Percentiles rank a stretch among this genome's conserved stretches.
These are phyloP conservation scores for Collichthys lucidus DNA, from an alignment of 2,113 vertebrate species.

Conservation along the genomic window DNA sequence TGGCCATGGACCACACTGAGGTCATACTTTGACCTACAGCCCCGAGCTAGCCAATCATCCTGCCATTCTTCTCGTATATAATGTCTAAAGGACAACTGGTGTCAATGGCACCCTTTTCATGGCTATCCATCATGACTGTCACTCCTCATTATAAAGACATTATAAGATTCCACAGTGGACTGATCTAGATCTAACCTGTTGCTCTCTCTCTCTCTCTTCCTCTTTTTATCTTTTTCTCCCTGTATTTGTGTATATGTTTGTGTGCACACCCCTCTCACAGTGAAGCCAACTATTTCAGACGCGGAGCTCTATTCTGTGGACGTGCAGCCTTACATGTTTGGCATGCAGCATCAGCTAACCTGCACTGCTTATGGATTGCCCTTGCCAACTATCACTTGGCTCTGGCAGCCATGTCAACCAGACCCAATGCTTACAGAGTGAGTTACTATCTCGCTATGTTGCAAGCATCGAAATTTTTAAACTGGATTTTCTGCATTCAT, in stretches of 20 bases:
- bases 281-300: conserved; percentile 89
- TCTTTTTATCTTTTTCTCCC: conserved; percentile 7
- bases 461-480: background rate
- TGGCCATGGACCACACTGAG: conserved; percentile 41
- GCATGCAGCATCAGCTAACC: conserved; percentile 81
- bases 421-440: conserved; percentile 59
- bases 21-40: conserved; percentile 68
- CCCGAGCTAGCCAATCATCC: conserved; percentile 56
- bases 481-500: background rate
- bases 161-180: conserved; percentile 52
- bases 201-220: conserved; percentile 22
- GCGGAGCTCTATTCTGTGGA: conserved; percentile 78
- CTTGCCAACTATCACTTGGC: conserved; percentile 85
- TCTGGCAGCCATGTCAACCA: conserved; percentile 88
- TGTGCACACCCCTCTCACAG: conserved; percentile 73
- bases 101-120: conserved; percentile 60
- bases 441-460: conserved; percentile 58
- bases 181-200: conserved; percentile 53
- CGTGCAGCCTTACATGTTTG: conserved; percentile 71
- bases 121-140: conserved; percentile 63
- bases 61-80: conserved; percentile 51
- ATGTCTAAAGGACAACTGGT: conserved; percentile 51
- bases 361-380: conserved; percentile 87
- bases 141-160: conserved; percentile 69
- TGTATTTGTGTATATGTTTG: conserved; percentile 21